Evolutionary conservation across 2,797 vertebrate species (phyloP).

Genomic region (Aplochiton taeniatus): DNA sequence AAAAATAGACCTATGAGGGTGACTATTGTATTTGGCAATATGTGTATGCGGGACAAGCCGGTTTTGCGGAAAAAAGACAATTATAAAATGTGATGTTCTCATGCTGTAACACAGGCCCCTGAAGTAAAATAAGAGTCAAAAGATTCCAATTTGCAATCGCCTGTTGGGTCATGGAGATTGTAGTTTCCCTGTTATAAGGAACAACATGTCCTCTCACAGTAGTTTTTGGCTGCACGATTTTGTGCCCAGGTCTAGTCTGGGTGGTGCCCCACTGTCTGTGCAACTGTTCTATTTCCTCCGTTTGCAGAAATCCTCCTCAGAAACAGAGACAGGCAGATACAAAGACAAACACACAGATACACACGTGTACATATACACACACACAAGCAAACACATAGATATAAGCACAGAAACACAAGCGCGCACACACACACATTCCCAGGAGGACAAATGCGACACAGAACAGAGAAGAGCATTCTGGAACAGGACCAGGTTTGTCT

Average conservation of each 20-base stretch:
- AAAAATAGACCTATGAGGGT: slow-evolving; percentile 31
- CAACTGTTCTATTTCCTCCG: too few species aligned
- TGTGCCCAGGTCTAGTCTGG: not conserved
- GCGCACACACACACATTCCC: slow-evolving; percentile 1
- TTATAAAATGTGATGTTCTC: not conserved
- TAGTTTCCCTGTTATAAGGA: slow-evolving; percentile 33
- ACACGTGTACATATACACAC: too few species aligned
- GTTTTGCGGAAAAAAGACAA: slow-evolving; percentile 22
- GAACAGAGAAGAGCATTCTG: slow-evolving; percentile 26
- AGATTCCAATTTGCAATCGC: not conserved
- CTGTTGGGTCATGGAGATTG: slow-evolving; percentile 17
- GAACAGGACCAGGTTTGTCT: slow-evolving; percentile 30
- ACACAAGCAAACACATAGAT: not conserved
- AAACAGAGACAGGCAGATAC: too few species aligned
- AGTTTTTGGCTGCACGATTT: slow-evolving; percentile 2
- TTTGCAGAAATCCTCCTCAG: too few species aligned
- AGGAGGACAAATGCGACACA: not conserved
- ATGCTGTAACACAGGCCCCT: slow-evolving; percentile 5
- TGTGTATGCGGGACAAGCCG: slow-evolving; percentile 22
- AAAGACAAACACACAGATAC: too few species aligned
- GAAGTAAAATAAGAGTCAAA: slow-evolving; percentile 3
- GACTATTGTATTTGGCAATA: slow-evolving; percentile 32
- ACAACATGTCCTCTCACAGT: slow-evolving; percentile 9
- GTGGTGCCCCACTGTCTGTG: too few species aligned
- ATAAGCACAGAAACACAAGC: slow-evolving; percentile 18